These are phyloP conservation scores for Gymnothorax javanicus DNA, from an alignment of 2,797 vertebrate genomes.

Conservation along the genomic window DNA sequence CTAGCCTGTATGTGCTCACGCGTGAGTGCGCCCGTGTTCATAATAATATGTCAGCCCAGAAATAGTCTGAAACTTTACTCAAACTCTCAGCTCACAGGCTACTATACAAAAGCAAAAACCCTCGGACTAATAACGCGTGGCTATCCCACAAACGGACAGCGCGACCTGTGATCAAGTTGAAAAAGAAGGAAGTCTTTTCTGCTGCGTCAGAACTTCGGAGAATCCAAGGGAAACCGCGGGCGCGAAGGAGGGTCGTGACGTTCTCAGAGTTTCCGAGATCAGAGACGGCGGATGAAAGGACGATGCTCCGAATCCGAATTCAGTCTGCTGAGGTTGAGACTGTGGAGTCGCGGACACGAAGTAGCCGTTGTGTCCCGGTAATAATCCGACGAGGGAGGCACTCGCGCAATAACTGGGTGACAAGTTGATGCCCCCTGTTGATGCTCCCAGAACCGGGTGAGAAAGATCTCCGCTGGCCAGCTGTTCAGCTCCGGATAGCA, in stretches of 20 bases:
- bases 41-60: too few species aligned
- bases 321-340: constrained; percentile 58
- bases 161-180: constrained; percentile 63
- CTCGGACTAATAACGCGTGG: not conserved
- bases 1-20: too few species aligned
- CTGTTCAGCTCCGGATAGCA: constrained; percentile 71
- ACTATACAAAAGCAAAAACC: constrained; percentile 31
- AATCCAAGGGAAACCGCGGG: constrained; percentile 63
- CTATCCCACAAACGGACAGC: constrained; percentile 32
- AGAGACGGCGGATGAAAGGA: constrained; percentile 62
- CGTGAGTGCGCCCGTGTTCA: too few species aligned
- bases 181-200: constrained; percentile 72
- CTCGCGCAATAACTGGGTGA: constrained; percentile 72
- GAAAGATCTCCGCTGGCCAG: constrained; percentile 68
- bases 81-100: constrained; percentile 45
- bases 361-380: constrained; percentile 71
- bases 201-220: constrained; percentile 66
- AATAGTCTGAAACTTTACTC: constrained; percentile 50
- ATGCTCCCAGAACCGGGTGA: constrained; percentile 66
- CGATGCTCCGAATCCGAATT: constrained; percentile 54
- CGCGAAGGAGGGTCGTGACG: constrained; percentile 65
- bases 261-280: constrained; percentile 72
- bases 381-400: constrained; percentile 70
- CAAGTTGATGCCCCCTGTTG: constrained; percentile 60
- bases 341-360: constrained; percentile 72